These are phyloP conservation scores for Sylvia atricapilla DNA, from an alignment of 2,113 vertebrate species.

Conservation along the genomic window DNA sequence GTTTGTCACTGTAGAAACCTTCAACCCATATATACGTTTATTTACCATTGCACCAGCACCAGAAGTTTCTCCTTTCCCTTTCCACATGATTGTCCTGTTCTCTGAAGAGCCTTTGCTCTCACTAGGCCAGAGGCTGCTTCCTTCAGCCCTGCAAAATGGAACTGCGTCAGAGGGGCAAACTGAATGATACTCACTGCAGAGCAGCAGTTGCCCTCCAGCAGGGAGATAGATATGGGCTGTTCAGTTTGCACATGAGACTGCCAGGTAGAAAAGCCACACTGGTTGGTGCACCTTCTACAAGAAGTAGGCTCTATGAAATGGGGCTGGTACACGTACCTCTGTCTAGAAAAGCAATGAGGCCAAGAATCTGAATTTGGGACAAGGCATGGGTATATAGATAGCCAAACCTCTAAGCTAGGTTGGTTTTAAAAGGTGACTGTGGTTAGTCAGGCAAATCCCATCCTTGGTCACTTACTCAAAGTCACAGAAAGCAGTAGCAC, in stretches of 20 bases:
- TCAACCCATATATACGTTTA: background rate
- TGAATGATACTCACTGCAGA: background rate
- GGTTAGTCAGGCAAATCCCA: background rate
- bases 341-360: background rate
- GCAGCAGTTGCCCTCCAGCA: background rate
- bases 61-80: background rate
- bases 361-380: background rate
- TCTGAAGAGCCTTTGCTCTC: background rate
- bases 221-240: background rate
- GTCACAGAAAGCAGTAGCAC: background rate
- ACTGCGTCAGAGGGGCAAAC: background rate
- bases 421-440: background rate
- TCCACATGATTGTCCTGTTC: background rate
- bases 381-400: background rate
- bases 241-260: background rate
- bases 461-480: background rate
- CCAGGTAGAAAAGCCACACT: background rate
- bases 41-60: background rate
- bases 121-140: background rate
- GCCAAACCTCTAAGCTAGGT: background rate
- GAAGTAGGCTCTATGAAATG: background rate
- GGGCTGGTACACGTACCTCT: background rate
- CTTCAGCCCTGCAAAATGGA: background rate
- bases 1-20: background rate
- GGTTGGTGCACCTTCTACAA: background rate